A percentile compares a stretch with the other conserved stretches of the same genome.
Evolutionary conservation across 2,113 vertebrate species (phyloP).

Genomic region (Rhinolophus sinicus): DNA sequence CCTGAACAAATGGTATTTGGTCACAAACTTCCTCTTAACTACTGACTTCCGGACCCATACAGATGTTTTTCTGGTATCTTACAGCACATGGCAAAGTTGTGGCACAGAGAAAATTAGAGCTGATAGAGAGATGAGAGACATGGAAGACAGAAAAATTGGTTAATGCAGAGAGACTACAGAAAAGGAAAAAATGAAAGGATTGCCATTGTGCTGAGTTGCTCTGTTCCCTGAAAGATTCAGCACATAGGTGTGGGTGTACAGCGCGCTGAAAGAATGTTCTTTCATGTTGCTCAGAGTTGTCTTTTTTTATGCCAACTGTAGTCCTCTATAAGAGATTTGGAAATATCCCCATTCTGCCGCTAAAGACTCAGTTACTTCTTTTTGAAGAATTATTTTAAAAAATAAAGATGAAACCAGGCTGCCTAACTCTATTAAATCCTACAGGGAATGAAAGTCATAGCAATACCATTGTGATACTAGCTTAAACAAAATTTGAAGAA

Average conservation of each 20-base stretch:
- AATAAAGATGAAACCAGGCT: neutral
- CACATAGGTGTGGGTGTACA: fast-evolving
- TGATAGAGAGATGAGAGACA: neutral
- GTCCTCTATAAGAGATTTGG: neutral
- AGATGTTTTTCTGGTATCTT: neutral
- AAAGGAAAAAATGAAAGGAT: neutral
- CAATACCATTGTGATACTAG: neutral
- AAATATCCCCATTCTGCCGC: neutral
- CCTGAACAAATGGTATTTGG: too few relatives aligned
- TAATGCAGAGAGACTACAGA: neutral
- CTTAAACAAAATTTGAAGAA: neutral
- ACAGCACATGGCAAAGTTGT: neutral
- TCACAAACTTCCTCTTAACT: neutral
- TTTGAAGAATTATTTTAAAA: neutral
- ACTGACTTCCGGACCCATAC: fast-evolving
- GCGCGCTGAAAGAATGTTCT: neutral
- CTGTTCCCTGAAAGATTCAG: neutral
- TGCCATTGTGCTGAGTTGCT: neutral
- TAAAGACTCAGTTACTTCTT: neutral
- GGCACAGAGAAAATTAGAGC: neutral
- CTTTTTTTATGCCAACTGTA: neutral
- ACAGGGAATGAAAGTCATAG: neutral
- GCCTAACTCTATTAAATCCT: neutral
- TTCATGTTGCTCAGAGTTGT: neutral
- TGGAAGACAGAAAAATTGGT: neutral